Evolutionary conservation across 2,888 invertebrate species (phyloP).

Genomic region (Pterostichus madidus): DNA sequence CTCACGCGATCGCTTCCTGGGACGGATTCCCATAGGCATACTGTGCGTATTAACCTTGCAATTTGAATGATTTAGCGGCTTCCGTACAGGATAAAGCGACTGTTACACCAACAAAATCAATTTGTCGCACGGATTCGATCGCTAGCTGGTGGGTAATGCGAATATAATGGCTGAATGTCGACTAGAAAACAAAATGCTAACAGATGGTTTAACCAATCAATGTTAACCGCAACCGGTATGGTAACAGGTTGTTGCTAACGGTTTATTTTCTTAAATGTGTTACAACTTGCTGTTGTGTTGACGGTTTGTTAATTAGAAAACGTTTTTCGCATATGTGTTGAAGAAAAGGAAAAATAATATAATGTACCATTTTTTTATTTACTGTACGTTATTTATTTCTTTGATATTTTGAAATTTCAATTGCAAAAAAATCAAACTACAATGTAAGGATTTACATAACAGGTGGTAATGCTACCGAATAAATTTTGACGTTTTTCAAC

Average conservation of each 20-base stretch:
- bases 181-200: constrained; percentile 9
- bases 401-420: too few relatives aligned
- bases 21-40: constrained; percentile 23
- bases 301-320: neutral
- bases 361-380: too few relatives aligned
- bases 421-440: too few relatives aligned
- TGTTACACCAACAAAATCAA: constrained; percentile 2
- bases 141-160: neutral
- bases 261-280: constrained; percentile 10
- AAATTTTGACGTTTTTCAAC: too few relatives aligned
- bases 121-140: neutral
- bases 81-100: neutral
- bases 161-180: neutral
- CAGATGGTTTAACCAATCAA: constrained; percentile 20
- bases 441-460: too few relatives aligned
- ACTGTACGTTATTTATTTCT: too few relatives aligned
- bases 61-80: constrained; percentile 16
- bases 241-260: constrained; percentile 25
- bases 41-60: constrained; percentile 1
- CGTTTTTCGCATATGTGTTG: neutral
- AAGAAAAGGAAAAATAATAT: too few relatives aligned
- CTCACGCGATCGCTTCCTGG: constrained; percentile 45
- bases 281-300: neutral
- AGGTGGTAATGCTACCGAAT: too few relatives aligned
- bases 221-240: constrained; percentile 11